Evolutionary conservation across 2,113 vertebrate species (phyloP).

Genomic region (Prietella phreatophila): DNA sequence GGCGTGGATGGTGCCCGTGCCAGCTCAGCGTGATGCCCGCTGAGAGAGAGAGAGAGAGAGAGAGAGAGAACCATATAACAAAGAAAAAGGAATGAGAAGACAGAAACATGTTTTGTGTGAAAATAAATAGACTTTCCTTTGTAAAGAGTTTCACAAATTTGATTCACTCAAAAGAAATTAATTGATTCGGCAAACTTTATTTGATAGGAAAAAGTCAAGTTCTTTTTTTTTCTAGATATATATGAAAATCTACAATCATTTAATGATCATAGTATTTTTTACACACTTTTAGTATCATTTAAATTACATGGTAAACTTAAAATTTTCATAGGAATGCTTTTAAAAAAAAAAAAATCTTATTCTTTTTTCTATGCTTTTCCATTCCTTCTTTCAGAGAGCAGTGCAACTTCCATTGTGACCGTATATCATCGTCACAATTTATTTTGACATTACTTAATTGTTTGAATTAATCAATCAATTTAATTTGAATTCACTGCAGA

Average conservation of each 20-base stretch:
- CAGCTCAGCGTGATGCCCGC: constrained; percentile 28
- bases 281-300: neutral
- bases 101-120: neutral
- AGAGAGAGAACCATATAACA: neutral
- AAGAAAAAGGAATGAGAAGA: neutral
- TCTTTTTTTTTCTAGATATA: neutral
- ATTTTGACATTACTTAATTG: neutral
- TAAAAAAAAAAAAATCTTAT: neutral
- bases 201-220: neutral
- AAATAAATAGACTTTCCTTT: neutral
- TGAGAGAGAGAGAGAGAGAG: constrained; percentile 11
- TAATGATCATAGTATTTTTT: neutral
- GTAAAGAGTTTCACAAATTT: neutral
- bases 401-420: neutral
- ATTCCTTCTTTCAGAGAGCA: neutral
- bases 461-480: neutral
- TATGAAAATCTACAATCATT: neutral
- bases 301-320: neutral
- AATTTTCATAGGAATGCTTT: neutral
- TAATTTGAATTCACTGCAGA: neutral
- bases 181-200: neutral
- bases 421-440: neutral
- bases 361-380: neutral
- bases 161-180: neutral
- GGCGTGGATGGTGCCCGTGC: constrained; percentile 48